phyloP scores from a whole-genome alignment of 2,888 invertebrate species.

The Unio delphinus region DNA sequence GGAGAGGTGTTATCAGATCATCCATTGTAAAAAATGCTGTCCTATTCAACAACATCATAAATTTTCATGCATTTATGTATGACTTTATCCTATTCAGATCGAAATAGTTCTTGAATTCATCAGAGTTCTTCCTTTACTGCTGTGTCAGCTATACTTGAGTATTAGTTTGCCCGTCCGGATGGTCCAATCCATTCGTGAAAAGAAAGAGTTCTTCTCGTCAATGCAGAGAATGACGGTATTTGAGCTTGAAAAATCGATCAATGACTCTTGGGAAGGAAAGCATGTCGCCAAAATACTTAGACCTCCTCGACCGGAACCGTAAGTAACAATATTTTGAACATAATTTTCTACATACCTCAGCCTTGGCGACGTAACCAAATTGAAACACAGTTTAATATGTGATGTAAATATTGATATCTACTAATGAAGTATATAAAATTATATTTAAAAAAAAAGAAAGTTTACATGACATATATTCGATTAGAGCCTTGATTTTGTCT shows the following conservation, averaged over 20 bases:
- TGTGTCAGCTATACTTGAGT: slow-evolving; percentile 38
- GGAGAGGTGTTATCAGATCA: no score
- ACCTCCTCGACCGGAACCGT: slow-evolving; percentile 17
- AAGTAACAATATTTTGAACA: slow-evolving; percentile 4
- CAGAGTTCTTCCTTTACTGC: slow-evolving; percentile 28
- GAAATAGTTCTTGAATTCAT: slow-evolving; percentile 7
- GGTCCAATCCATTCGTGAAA: slow-evolving; percentile 16
- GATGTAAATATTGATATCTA: no score
- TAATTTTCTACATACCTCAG: neutral
- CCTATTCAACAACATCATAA: no score
- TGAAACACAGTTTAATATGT: no score
- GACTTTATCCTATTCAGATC: slow-evolving; percentile 6
- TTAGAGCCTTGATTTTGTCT: no score
- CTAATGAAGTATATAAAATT: no score
- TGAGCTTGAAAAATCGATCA: slow-evolving; percentile 28
- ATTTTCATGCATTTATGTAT: no score
- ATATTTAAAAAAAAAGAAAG: no score
- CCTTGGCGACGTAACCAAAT: no score
- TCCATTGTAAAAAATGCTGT: no score
- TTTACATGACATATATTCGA: no score
- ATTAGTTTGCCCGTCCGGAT: slow-evolving; percentile 37
- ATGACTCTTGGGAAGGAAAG: slow-evolving; percentile 30
- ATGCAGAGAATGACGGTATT: slow-evolving; percentile 16
- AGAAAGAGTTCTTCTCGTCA: slow-evolving; percentile 17
- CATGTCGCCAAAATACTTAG: slow-evolving; percentile 35